These are phyloP conservation scores for Drosophila cognata DNA, from an alignment of 2,888 invertebrate species.

Conservation along the genomic window DNA sequence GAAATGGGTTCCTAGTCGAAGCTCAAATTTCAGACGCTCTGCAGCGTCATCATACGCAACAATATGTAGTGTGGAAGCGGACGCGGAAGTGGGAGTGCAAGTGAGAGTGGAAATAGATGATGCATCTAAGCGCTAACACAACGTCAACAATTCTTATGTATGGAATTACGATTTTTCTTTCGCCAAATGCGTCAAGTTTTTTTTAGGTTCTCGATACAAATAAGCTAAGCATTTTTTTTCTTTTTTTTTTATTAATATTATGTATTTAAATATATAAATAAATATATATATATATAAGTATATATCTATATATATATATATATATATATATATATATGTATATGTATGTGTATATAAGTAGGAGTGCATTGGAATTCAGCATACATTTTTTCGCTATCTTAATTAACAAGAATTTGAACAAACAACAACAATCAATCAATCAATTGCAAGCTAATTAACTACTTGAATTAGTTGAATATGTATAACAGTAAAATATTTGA, in stretches of 20 bases:
- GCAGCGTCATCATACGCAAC: constrained; percentile 17
- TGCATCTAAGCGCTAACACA: not conserved
- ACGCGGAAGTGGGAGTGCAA: not conserved
- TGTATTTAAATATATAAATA: constrained; percentile 3
- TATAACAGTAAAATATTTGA: constrained; percentile 2
- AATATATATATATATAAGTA: not conserved
- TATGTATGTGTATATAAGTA: constrained; percentile 41
- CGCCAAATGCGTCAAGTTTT: constrained; percentile 1
- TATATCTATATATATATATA: not conserved
- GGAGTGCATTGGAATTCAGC: constrained; percentile 18
- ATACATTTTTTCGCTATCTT: constrained; percentile 18
- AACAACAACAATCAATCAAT: constrained; percentile 25
- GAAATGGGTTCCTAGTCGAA: constrained; percentile 59
- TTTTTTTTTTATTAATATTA: constrained; percentile 6
- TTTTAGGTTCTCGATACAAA: constrained; percentile 11
- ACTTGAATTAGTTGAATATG: constrained; percentile 2
- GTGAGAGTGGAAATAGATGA: not conserved
- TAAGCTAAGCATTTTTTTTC: not conserved
- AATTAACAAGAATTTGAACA: constrained; percentile 10
- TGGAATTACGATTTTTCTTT: constrained; percentile 5
- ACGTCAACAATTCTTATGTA: not conserved
- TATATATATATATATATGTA: constrained; percentile 3
- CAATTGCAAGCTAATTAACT: constrained; percentile 22
- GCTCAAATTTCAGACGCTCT: constrained; percentile 14
- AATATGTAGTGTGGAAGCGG: constrained; percentile 3